A percentile compares a stretch with the other conserved stretches of the same genome.
phyloP scores from a whole-genome alignment of 2,797 vertebrate genomes.

The Hemibagrus guttatus region DNA sequence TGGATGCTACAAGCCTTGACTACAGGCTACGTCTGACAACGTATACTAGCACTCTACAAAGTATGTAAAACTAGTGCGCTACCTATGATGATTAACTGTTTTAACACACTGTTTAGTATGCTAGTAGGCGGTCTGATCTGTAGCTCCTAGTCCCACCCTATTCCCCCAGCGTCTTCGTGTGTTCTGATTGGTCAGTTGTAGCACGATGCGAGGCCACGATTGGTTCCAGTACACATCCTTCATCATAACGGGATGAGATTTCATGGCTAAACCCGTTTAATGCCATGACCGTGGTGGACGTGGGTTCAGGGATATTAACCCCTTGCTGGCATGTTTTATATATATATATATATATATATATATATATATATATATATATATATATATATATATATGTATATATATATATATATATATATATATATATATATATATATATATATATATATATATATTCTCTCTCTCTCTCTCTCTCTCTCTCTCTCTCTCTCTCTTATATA shows the following conservation, averaged over 20 bases:
- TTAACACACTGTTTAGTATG: constrained; percentile 11
- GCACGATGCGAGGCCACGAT: constrained; percentile 57
- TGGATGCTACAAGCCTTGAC: constrained; percentile 76
- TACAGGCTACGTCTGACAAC: constrained; percentile 21
- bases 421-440: too few species aligned
- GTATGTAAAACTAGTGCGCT: not conserved
- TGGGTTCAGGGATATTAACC: constrained; percentile 72
- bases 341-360: too few species aligned
- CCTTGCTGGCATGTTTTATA: constrained; percentile 45
- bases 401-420: too few species aligned
- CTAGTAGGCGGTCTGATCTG: not conserved
- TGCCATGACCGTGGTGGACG: constrained; percentile 75
- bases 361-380: too few species aligned
- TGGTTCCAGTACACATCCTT: constrained; percentile 69
- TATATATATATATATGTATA: too few species aligned
- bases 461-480: too few species aligned
- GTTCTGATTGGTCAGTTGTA: constrained; percentile 67
- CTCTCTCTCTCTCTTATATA: too few species aligned
- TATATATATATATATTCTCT: too few species aligned
- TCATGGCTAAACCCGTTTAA: constrained; percentile 73
- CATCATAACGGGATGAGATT: constrained; percentile 76
- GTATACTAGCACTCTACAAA: constrained; percentile 11
- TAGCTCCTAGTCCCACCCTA: constrained; percentile 56
- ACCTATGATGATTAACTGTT: not conserved
- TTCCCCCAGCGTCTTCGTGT: not conserved